Evolutionary conservation across 2,888 invertebrate species (phyloP).

Genomic region (Emesis russula): DNA sequence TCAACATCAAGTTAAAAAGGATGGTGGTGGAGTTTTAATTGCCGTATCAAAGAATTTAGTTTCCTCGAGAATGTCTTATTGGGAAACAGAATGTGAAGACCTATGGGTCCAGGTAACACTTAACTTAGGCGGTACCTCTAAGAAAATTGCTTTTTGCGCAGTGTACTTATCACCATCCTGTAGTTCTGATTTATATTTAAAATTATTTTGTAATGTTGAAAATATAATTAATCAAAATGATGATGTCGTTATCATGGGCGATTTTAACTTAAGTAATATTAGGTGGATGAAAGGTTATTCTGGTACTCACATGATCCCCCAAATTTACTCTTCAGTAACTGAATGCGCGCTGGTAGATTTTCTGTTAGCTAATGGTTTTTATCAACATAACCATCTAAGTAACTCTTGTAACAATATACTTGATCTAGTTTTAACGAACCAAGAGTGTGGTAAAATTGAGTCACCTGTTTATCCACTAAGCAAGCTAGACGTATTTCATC

Average conservation of each 20-base stretch:
- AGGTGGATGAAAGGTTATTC: background rate
- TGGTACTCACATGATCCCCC: background rate
- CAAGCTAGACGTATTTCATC: background rate
- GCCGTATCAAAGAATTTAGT: background rate
- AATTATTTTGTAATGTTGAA: background rate
- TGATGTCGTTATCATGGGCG: background rate
- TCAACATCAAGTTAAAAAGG: background rate
- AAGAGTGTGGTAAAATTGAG: background rate
- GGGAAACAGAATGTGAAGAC: constrained; percentile 22
- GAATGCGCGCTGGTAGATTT: background rate
- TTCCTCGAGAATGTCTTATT: background rate
- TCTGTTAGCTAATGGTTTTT: background rate
- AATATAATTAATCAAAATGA: background rate
- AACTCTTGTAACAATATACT: background rate
- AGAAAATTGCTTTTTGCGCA: background rate
- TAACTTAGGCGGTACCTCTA: background rate
- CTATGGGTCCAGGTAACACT: background rate
- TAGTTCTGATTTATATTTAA: background rate
- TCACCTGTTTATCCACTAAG: background rate
- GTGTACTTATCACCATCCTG: background rate
- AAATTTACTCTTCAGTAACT: background rate
- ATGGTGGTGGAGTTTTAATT: constrained; percentile 32
- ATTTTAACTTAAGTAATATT: constrained; percentile 19
- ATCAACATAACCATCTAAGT: background rate
- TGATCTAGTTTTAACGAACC: constrained; percentile 3